Conservation (phyloP, 1,140 invertebrate genomes). For the Aphaenogaster rudis region DNA sequence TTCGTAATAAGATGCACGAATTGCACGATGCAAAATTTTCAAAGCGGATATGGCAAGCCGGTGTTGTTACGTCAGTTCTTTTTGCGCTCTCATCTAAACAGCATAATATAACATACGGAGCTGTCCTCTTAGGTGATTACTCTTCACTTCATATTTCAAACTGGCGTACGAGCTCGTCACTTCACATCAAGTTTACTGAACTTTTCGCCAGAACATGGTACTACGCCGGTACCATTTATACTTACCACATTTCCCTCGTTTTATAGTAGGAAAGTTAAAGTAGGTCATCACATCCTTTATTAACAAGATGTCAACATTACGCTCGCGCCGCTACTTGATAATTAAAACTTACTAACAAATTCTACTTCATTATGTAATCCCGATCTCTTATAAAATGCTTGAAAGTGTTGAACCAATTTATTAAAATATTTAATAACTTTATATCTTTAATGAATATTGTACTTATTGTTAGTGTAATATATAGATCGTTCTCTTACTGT, state of each 20-base stretch:
- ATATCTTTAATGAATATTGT: neutral
- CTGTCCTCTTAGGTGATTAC: constrained; percentile 59
- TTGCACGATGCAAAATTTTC: constrained; percentile 5
- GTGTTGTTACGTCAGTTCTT: neutral
- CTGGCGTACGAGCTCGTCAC: constrained; percentile 58
- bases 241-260: constrained; percentile 33
- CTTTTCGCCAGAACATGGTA: constrained; percentile 18
- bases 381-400: neutral
- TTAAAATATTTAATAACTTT: neutral
- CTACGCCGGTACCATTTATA: constrained; percentile 24
- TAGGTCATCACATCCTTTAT: constrained; percentile 48
- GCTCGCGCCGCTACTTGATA: neutral
- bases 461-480: neutral
- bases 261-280: constrained; percentile 2
- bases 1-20: neutral
- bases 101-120: constrained; percentile 63
- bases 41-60: neutral
- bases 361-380: neutral
- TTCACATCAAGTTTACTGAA: constrained; percentile 60
- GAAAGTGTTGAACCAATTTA: neutral
- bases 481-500: constrained; percentile 1
- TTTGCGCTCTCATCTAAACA: constrained; percentile 41
- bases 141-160: constrained; percentile 65
- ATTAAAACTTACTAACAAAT: constrained; percentile 32
- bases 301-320: constrained; percentile 32